Base-by-base conservation (phyloP, 2,888 invertebrate species). In the Crioceris asparagi region DNA sequence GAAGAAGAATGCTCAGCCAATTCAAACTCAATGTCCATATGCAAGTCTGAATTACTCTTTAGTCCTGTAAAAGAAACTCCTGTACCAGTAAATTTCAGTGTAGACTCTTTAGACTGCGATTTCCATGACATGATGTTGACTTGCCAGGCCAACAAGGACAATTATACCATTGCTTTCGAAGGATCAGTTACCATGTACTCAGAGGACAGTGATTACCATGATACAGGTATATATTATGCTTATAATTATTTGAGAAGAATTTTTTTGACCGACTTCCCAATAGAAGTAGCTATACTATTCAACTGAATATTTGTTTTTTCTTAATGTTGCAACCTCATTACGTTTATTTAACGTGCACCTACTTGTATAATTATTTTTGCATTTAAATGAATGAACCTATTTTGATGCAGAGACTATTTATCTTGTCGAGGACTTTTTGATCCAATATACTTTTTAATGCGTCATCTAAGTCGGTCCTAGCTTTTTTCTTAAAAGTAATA, bases 131-230 rank as follows among this genome's bases (percentile, higher is more conserved):
- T 90, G 59, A 80, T 91, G 64, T 74, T 90, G 48, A 91, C 90
- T 45, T 92, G 91, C 64, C 84, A 85, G 66, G 83, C 87, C 44
- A 88, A 90, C 64, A 90, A 91, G 69, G 85, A 90, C 66, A 92
- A 92, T 69, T 92, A 92, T 62, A 92, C 91, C 46, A 90, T 92
- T 57, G 91, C 91, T 49, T 92, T 92, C 56, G 90, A 91, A 69
- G 91, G 88, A 57, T 85, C 85, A 55, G 72, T 80, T 52, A 80
- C 83, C 48, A 79, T 82, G 70, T 85, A 83, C 64, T 85, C 86
- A 36, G 87, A 87, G 66, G 85, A 83, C 61, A 83, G 82, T 59
- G 83, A 82, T 66, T 81, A 79, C 64, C 67, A 67, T 47, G 69
- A 67, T 44, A 62, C 59, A 38, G 63, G 64, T 65, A 50, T 41